phyloP scores from a whole-genome alignment of 2,888 invertebrate species.

The Adelognathus sp. region DNA sequence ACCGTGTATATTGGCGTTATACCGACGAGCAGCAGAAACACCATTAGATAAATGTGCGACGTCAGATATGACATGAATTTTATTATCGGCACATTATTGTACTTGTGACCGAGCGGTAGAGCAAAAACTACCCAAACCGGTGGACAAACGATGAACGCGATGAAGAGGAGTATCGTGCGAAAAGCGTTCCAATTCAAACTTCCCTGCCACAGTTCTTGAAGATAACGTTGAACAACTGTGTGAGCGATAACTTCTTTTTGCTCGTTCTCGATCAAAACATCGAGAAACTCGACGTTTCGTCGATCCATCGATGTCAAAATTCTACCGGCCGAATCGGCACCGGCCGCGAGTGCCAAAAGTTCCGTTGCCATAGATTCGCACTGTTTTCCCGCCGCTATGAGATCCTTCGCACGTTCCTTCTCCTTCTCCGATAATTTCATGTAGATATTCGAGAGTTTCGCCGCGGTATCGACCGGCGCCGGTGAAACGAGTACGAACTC shows the following conservation, averaged over 20 bases:
- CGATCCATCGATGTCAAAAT: constrained; percentile 97
- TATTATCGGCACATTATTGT: constrained; percentile 99
- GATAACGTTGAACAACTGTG: constrained; percentile 97
- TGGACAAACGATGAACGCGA: constrained; percentile 96
- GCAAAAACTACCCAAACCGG: constrained; percentile 98
- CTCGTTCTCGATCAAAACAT: constrained; percentile 98
- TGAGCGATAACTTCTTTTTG: constrained; percentile 99
- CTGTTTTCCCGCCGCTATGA: constrained; percentile 96
- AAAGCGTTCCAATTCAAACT: constrained; percentile 97
- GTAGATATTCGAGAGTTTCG: constrained; percentile 96
- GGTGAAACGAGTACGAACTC: constrained; percentile 99
- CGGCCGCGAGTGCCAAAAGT: constrained; percentile 95
- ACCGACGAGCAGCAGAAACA: constrained; percentile 94
- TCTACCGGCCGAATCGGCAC: constrained; percentile 96
- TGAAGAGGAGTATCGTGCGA: constrained; percentile 96
- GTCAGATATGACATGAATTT: constrained; percentile 99
- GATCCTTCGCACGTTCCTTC: constrained; percentile 98
- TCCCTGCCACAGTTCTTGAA: constrained; percentile 99
- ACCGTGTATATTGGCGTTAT: constrained; percentile 94
- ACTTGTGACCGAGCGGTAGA: constrained; percentile 96
- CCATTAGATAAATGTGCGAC: constrained; percentile 98
- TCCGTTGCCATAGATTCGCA: constrained; percentile 99
- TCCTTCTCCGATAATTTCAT: constrained; percentile 95
- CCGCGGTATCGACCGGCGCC: constrained; percentile 99
- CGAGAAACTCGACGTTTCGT: constrained; percentile 96